Percentiles rank a stretch among this genome's conserved stretches.
Evolutionary conservation across 2,113 vertebrate genomes (phyloP).

Genomic region (Lathamus discolor): DNA sequence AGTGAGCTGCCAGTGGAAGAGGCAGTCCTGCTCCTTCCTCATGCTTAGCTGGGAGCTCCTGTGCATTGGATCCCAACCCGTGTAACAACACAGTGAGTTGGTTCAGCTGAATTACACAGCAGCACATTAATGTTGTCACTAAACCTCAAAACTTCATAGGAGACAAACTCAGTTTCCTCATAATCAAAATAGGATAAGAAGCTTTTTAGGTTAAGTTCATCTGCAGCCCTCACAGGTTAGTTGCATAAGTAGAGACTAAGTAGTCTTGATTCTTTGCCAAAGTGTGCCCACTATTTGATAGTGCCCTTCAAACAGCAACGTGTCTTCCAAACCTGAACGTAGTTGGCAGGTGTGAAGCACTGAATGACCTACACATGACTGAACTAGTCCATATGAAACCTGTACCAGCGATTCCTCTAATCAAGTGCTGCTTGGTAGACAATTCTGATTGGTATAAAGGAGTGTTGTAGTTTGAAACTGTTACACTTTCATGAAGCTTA

Average conservation of each 20-base stretch:
- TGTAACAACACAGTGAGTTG: background rate
- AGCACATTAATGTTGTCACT: background rate
- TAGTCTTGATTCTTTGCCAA: background rate
- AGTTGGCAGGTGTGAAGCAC: background rate
- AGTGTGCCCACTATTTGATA: accelerated
- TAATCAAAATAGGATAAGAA: background rate
- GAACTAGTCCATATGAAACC: background rate
- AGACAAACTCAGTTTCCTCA: background rate
- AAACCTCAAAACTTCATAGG: background rate
- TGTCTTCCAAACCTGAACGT: background rate
- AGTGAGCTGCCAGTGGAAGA: background rate
- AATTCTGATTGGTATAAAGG: background rate
- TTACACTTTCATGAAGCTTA: accelerated
- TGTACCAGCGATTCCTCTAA: background rate
- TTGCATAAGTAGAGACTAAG: background rate
- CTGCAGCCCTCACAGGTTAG: background rate
- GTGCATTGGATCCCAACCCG: accelerated
- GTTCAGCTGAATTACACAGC: background rate
- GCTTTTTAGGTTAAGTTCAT: background rate
- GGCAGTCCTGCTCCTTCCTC: background rate
- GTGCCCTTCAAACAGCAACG: background rate
- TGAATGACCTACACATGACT: background rate
- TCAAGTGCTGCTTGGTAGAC: background rate
- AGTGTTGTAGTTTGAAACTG: background rate
- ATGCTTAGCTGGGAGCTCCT: accelerated